Percentiles rank a stretch among this genome's conserved stretches.
phyloP scores from a whole-genome alignment of 1,140 invertebrate species.

The Drosophila biarmipes region DNA sequence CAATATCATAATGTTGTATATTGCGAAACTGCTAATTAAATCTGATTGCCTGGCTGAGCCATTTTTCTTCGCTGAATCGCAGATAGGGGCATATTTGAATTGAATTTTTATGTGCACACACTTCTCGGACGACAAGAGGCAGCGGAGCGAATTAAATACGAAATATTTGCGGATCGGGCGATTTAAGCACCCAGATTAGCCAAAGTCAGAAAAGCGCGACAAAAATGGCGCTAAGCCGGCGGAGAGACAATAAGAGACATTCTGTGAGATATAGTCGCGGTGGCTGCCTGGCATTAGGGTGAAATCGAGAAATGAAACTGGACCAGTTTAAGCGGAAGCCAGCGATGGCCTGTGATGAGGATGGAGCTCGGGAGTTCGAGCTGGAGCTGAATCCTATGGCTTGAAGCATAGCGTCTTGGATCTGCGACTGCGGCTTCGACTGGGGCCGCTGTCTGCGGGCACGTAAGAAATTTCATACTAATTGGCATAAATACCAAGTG shows the following conservation, averaged over 20 bases:
- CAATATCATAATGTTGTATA: background rate
- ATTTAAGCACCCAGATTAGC: slow-evolving; percentile 64
- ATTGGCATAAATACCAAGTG: slow-evolving; percentile 85
- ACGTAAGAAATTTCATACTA: slow-evolving; percentile 85
- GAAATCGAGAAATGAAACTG: slow-evolving; percentile 80
- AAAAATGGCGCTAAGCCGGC: slow-evolving; percentile 76
- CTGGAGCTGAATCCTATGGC: slow-evolving; percentile 19
- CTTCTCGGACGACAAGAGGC: background rate
- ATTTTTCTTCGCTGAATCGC: background rate
- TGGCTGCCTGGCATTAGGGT: slow-evolving; percentile 64
- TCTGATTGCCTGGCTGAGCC: background rate
- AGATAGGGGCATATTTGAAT: slow-evolving; percentile 11
- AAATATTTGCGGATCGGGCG: slow-evolving; percentile 46
- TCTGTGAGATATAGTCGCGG: slow-evolving; percentile 46
- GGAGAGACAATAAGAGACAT: slow-evolving; percentile 53
- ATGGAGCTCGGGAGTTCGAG: slow-evolving; percentile 37
- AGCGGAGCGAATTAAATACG: slow-evolving; percentile 45
- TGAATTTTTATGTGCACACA: slow-evolving; percentile 3
- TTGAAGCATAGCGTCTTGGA: slow-evolving; percentile 23
- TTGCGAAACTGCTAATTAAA: background rate
- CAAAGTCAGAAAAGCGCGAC: slow-evolving; percentile 66
- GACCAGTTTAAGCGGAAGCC: slow-evolving; percentile 84
- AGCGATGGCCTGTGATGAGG: slow-evolving; percentile 37
- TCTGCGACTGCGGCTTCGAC: slow-evolving; percentile 29
- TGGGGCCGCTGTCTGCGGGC: slow-evolving; percentile 68